A percentile compares a stretch with the other conserved stretches of the same genome.
Conservation (phyloP, 2,113 vertebrate species). For the Taurulus bubalis region DNA sequence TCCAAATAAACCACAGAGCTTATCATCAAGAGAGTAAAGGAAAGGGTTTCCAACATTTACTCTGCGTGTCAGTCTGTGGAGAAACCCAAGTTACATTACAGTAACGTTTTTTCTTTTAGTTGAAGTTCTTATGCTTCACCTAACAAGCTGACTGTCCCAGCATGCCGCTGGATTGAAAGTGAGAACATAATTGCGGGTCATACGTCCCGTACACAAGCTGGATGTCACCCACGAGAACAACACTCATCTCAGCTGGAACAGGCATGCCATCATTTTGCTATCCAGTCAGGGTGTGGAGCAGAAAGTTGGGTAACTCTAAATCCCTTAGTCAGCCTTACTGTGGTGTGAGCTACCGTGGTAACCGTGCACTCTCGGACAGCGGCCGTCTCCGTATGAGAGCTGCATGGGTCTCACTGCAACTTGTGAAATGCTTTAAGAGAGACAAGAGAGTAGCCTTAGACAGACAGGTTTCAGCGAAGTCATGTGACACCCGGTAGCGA, state of each 20-base stretch:
- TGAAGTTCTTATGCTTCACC: neutral
- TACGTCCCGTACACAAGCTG: constrained; percentile 47
- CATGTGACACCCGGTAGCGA: neutral
- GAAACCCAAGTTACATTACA: neutral
- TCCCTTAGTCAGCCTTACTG: constrained; percentile 37
- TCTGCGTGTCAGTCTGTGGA: neutral
- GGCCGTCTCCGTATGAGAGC: constrained; percentile 35
- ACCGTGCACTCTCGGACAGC: constrained; percentile 30
- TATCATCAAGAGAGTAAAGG: constrained; percentile 25
- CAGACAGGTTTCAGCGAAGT: neutral
- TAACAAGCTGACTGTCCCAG: neutral
- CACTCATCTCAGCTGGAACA: constrained; percentile 39
- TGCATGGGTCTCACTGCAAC: neutral
- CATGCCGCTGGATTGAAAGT: neutral
- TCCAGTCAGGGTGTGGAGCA: constrained; percentile 51
- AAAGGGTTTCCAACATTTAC: constrained; percentile 13
- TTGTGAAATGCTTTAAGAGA: neutral
- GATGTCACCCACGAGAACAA: constrained; percentile 58
- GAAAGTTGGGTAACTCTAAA: constrained; percentile 33
- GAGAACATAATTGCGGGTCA: constrained; percentile 45
- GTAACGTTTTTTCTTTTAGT: neutral
- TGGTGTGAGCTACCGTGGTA: constrained; percentile 47
- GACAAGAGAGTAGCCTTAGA: neutral
- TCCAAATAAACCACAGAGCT: neutral
- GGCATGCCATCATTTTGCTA: constrained; percentile 61